These are phyloP conservation scores for Entomobrya multifasciata DNA, from an alignment of 2,888 invertebrate genomes.

Conservation along the genomic window DNA sequence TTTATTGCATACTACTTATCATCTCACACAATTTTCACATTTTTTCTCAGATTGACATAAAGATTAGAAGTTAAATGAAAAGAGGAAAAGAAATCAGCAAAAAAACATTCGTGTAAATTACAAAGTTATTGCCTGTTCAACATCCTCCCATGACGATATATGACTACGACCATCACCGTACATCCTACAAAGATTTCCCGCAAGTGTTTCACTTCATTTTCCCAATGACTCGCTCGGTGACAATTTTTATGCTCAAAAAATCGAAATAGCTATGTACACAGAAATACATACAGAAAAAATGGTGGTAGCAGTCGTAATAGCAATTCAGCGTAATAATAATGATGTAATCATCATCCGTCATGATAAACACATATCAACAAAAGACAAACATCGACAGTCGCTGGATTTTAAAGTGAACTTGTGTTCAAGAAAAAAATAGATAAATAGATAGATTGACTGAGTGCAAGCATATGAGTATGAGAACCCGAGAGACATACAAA, in stretches of 20 bases:
- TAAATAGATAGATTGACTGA: slow-evolving; percentile 60
- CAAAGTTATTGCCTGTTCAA: slow-evolving; percentile 51
- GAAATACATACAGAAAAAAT: neutral
- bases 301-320: neutral
- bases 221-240: slow-evolving; percentile 28
- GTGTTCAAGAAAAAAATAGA: slow-evolving; percentile 21
- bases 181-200: neutral
- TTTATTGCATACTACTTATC: slow-evolving; percentile 22
- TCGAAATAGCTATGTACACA: neutral
- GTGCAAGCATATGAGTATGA: slow-evolving; percentile 42
- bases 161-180: neutral
- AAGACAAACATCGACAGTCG: slow-evolving; percentile 70
- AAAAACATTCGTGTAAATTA: slow-evolving; percentile 52
- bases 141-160: slow-evolving; percentile 40
- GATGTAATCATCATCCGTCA: slow-evolving; percentile 72
- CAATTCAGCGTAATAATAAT: slow-evolving; percentile 59
- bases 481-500: neutral
- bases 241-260: slow-evolving; percentile 56
- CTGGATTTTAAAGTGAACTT: slow-evolving; percentile 59
- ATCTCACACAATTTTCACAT: slow-evolving; percentile 40
- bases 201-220: slow-evolving; percentile 27
- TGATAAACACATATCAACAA: slow-evolving; percentile 62
- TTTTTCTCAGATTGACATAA: slow-evolving; percentile 64
- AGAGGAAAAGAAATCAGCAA: slow-evolving; percentile 24
- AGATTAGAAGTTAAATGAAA: slow-evolving; percentile 55